Evolutionary conservation across 2,888 invertebrate species (phyloP).

Genomic region (Phrixothrix hirtus): DNA sequence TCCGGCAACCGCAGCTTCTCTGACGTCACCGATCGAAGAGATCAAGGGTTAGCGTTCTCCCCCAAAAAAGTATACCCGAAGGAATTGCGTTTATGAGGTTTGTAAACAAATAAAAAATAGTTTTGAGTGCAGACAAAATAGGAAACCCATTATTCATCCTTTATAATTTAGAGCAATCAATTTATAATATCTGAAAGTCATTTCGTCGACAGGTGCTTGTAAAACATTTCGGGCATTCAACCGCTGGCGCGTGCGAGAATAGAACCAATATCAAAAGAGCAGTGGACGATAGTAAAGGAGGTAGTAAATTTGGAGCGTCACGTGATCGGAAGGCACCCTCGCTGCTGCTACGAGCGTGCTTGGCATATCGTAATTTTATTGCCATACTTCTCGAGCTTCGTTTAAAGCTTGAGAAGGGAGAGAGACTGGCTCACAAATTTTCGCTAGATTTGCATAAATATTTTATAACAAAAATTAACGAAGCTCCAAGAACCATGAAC

Average conservation of each 20-base stretch:
- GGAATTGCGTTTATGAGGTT: slow-evolving; percentile 15
- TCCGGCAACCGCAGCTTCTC: slow-evolving; percentile 36
- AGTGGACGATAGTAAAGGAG: slow-evolving; percentile 15
- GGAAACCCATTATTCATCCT: too few relatives aligned
- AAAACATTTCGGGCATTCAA: slow-evolving; percentile 15
- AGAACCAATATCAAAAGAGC: slow-evolving; percentile 16
- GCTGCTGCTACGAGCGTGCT: slow-evolving; percentile 11
- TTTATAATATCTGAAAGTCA: slow-evolving; percentile 17
- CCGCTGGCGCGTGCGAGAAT: slow-evolving; percentile 11
- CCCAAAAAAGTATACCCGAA: slow-evolving; percentile 10
- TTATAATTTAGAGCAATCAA: background rate
- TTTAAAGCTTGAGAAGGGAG: background rate
- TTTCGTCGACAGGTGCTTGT: slow-evolving; percentile 14
- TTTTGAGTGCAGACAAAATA: too few relatives aligned
- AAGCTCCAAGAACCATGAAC: slow-evolving; percentile 12
- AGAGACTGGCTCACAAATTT: background rate
- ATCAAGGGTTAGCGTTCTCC: slow-evolving; percentile 15
- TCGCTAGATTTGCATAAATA: slow-evolving; percentile 10
- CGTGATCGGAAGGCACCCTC: slow-evolving; percentile 15
- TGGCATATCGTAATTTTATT: slow-evolving; percentile 17
- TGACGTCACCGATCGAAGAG: slow-evolving; percentile 38
- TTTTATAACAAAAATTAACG: slow-evolving; percentile 11
- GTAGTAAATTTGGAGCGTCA: slow-evolving; percentile 13
- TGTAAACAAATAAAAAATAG: slow-evolving; percentile 11
- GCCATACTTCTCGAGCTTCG: background rate